These are phyloP conservation scores for Turnix velox DNA, from an alignment of 2,113 vertebrate genomes.

Conservation along the genomic window DNA sequence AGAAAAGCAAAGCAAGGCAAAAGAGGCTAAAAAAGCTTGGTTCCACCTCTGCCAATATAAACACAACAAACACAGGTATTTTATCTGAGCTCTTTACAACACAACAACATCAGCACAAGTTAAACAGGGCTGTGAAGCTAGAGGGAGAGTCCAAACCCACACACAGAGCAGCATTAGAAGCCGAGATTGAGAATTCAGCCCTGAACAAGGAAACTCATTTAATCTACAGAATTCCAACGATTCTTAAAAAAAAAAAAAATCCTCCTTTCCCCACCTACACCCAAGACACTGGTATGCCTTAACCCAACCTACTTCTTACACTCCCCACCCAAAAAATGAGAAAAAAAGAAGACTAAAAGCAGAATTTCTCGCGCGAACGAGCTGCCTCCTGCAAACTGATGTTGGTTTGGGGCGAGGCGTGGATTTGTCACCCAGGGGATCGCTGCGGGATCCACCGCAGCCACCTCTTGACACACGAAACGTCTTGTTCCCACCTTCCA, in stretches of 20 bases:
- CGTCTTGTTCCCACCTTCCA: background rate
- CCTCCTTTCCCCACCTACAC: background rate
- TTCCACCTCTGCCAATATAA: background rate
- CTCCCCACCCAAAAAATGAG: background rate
- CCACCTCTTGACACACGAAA: background rate
- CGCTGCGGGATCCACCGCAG: background rate
- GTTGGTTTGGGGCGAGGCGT: rapidly evolving
- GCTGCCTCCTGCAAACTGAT: background rate
- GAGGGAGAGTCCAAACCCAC: background rate
- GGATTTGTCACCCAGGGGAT: background rate
- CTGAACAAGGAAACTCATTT: background rate
- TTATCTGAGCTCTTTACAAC: background rate
- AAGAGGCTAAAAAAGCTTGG: background rate
- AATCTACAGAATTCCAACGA: background rate
- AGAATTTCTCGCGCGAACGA: background rate
- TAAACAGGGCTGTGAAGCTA: background rate
- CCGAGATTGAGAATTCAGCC: background rate
- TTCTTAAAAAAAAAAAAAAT: background rate
- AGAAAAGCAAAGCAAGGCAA: background rate
- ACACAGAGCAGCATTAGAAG: rapidly evolving
- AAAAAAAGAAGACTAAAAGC: background rate
- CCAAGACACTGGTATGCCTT: background rate
- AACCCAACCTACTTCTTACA: background rate
- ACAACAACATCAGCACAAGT: background rate
- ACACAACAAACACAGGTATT: background rate